phyloP scores from a whole-genome alignment of 1,140 invertebrate species.

The Calephelis virginiensis region DNA sequence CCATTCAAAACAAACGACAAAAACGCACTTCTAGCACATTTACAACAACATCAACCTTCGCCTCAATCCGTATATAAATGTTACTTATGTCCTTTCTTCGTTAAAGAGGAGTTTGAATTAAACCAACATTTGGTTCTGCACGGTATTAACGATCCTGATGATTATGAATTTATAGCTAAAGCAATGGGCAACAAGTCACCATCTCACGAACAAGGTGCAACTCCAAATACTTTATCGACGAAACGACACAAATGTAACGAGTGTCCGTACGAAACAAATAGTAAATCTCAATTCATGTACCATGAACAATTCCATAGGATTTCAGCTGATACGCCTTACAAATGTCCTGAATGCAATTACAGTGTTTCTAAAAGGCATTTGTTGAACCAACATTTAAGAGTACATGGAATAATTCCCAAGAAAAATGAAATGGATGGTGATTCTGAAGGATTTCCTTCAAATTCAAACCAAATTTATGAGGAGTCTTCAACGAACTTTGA shows the following conservation, averaged over 20 bases:
- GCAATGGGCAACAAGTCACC: constrained; percentile 63
- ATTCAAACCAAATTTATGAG: constrained; percentile 35
- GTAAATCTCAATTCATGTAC: constrained; percentile 90
- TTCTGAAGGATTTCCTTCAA: constrained; percentile 38
- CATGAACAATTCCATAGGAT: constrained; percentile 91
- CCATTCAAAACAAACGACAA: constrained; percentile 85
- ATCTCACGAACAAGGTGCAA: constrained; percentile 37
- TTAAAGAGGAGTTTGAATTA: constrained; percentile 77
- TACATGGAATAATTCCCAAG: constrained; percentile 82
- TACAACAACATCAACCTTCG: constrained; percentile 85
- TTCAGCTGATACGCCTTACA: constrained; percentile 83
- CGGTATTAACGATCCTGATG: constrained; percentile 69
- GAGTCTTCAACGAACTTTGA: constrained; percentile 41
- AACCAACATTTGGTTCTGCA: constrained; percentile 70
- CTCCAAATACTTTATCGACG: constrained; percentile 33
- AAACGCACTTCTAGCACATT: constrained; percentile 83
- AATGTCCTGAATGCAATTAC: constrained; percentile 89
- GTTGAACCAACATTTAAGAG: constrained; percentile 87
- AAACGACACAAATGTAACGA: constrained; percentile 84
- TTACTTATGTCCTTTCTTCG: constrained; percentile 89
- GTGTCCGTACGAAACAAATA: constrained; percentile 90
- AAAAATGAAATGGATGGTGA: constrained; percentile 58
- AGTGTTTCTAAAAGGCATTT: constrained; percentile 89
- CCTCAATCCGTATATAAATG: constrained; percentile 88
- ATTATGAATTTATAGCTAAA: constrained; percentile 68